These are phyloP conservation scores for Luperina nickerlii DNA, from an alignment of 2,888 invertebrate genomes.

Conservation along the genomic window DNA sequence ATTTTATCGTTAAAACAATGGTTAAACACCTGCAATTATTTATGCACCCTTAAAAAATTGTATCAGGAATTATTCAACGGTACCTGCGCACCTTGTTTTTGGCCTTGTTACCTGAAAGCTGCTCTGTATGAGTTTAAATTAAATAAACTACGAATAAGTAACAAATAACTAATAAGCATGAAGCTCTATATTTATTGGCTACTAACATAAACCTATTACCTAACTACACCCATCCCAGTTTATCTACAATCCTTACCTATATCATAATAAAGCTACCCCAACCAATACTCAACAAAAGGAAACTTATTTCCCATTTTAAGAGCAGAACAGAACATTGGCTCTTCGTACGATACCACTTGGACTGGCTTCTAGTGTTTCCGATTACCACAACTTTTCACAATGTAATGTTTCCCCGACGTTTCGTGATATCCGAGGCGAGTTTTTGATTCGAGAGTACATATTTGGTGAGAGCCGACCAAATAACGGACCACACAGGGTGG, in stretches of 20 bases:
- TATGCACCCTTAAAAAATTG: slow-evolving; percentile 51
- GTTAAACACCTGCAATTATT: slow-evolving; percentile 39
- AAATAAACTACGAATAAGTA: neutral
- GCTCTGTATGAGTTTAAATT: neutral
- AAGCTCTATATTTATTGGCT: slow-evolving; percentile 6
- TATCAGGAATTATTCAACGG: slow-evolving; percentile 32
- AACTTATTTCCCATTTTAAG: slow-evolving; percentile 31
- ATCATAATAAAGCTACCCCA: slow-evolving; percentile 15
- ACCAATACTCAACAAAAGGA: slow-evolving; percentile 27
- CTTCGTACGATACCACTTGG: slow-evolving; percentile 33
- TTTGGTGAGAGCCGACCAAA: slow-evolving; percentile 84
- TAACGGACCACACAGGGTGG: slow-evolving; percentile 89
- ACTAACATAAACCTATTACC: slow-evolving; percentile 30
- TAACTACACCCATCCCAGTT: slow-evolving; percentile 6
- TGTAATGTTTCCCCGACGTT: slow-evolving; percentile 58
- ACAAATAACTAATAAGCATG: slow-evolving; percentile 24
- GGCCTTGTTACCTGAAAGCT: slow-evolving; percentile 23
- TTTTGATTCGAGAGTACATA: slow-evolving; percentile 79
- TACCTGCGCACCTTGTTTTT: slow-evolving; percentile 43
- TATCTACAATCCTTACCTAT: slow-evolving; percentile 25
- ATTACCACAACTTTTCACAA: slow-evolving; percentile 64
- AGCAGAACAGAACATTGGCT: slow-evolving; percentile 43
- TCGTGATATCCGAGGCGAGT: slow-evolving; percentile 70
- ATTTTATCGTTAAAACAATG: slow-evolving; percentile 10
- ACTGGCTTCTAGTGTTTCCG: slow-evolving; percentile 59